Evolutionary conservation across 2,888 invertebrate species (phyloP).

Genomic region (Andrena bicolor): DNA sequence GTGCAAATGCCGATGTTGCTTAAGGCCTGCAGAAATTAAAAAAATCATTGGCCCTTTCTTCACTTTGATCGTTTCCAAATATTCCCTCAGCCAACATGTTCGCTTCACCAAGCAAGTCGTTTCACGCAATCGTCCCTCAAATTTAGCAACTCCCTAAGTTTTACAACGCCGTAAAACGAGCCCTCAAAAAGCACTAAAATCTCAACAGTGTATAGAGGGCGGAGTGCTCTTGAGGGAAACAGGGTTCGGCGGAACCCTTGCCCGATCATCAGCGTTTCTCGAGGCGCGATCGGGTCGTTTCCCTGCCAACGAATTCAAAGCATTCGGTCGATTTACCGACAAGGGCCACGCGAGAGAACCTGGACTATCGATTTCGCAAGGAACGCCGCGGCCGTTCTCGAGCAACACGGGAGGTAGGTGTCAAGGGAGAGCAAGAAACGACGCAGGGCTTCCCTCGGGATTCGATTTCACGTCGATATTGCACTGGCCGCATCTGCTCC

Average conservation of each 20-base stretch:
- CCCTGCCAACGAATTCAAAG: slow-evolving; percentile 3
- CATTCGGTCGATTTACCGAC: slow-evolving; percentile 2
- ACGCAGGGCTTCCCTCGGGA: slow-evolving; percentile 31
- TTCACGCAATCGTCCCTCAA: slow-evolving; percentile 26
- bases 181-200: slow-evolving; percentile 13
- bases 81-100: not conserved
- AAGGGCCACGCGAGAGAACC: not conserved
- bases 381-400: not conserved
- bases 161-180: slow-evolving; percentile 33
- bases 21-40: no score
- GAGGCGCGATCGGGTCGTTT: slow-evolving; percentile 14
- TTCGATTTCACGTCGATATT: slow-evolving; percentile 34
- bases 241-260: not conserved
- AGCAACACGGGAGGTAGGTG: not conserved
- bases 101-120: slow-evolving; percentile 14
- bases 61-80: not conserved
- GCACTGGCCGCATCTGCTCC: not conserved
- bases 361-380: slow-evolving; percentile 31
- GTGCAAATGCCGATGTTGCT: no score
- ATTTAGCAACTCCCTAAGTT: slow-evolving; percentile 27
- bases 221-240: slow-evolving; percentile 3
- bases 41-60: no score
- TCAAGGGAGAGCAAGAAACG: slow-evolving; percentile 9
- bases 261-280: slow-evolving; percentile 2
- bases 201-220: not conserved